Conservation (phyloP, 1,140 invertebrate genomes). For the Drosophila azteca region DNA sequence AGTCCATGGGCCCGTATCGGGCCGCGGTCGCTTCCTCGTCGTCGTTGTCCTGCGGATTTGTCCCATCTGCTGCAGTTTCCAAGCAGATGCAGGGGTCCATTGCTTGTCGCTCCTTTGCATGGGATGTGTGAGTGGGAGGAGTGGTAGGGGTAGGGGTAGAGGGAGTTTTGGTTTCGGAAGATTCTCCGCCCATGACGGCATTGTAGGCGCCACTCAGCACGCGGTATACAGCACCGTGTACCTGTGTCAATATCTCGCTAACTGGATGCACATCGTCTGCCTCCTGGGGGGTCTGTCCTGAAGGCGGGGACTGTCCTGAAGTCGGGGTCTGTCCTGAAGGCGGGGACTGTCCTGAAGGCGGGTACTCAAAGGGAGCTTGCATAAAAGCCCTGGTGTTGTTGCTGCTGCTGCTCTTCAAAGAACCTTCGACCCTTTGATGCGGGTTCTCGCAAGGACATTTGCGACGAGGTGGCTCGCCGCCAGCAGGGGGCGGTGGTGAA, state of each 20-base stretch:
- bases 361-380: neutral
- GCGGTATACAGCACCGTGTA: slow-evolving; percentile 51
- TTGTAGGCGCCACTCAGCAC: slow-evolving; percentile 46
- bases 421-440: slow-evolving; percentile 4
- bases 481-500: neutral
- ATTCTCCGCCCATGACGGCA: slow-evolving; percentile 35
- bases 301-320: neutral
- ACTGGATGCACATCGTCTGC: slow-evolving; percentile 36
- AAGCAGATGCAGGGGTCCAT: too few relatives aligned
- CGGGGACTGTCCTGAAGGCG: too few relatives aligned
- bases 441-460: slow-evolving; percentile 64
- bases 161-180: neutral
- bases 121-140: neutral
- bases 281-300: neutral
- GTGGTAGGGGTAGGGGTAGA: neutral
- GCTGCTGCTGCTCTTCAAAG: slow-evolving; percentile 19
- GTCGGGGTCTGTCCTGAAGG: neutral
- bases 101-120: neutral
- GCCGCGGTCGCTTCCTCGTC: too few relatives aligned
- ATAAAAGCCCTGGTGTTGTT: slow-evolving; percentile 7
- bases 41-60: neutral
- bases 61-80: neutral
- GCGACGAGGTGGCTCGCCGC: slow-evolving; percentile 11
- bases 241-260: slow-evolving; percentile 38
- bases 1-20: too few relatives aligned